Percentiles rank a stretch among this genome's conserved stretches.
Conservation (phyloP, 2,113 vertebrate genomes). For the Ictalurus punctatus region DNA sequence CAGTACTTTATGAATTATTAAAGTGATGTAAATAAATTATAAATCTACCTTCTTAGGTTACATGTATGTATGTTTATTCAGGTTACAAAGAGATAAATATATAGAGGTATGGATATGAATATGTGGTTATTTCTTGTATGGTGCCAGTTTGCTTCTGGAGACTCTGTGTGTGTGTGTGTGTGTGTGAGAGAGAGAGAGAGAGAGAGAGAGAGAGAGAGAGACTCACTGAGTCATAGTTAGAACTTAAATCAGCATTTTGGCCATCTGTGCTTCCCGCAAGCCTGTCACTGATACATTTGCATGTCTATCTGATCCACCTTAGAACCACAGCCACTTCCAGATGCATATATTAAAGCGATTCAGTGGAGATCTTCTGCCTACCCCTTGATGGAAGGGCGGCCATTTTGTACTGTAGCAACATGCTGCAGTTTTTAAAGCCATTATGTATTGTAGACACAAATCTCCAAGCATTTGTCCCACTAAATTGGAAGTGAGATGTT, state of each 20-base stretch:
- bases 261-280: constrained; percentile 68
- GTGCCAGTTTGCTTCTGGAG: constrained; percentile 29
- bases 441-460: background rate
- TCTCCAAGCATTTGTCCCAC: background rate
- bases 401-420: constrained; percentile 9
- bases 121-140: constrained; percentile 25
- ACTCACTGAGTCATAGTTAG: constrained; percentile 67
- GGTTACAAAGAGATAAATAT: background rate
- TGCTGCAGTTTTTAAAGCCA: background rate
- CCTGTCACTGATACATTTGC: constrained; percentile 60
- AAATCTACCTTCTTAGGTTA: background rate
- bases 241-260: constrained; percentile 60
- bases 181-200: background rate
- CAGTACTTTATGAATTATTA: background rate
- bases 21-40: background rate
- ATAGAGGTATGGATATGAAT: constrained; percentile 30
- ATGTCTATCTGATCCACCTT: constrained; percentile 59
- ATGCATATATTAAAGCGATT: constrained; percentile 35
- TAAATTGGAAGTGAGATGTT: background rate
- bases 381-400: background rate
- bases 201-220: background rate
- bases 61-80: background rate
- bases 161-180: background rate
- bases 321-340: constrained; percentile 18
- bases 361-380: constrained; percentile 4